Evolutionary conservation across 2,888 invertebrate genomes (phyloP).

Genomic region (Eurytoma adleriae): DNA sequence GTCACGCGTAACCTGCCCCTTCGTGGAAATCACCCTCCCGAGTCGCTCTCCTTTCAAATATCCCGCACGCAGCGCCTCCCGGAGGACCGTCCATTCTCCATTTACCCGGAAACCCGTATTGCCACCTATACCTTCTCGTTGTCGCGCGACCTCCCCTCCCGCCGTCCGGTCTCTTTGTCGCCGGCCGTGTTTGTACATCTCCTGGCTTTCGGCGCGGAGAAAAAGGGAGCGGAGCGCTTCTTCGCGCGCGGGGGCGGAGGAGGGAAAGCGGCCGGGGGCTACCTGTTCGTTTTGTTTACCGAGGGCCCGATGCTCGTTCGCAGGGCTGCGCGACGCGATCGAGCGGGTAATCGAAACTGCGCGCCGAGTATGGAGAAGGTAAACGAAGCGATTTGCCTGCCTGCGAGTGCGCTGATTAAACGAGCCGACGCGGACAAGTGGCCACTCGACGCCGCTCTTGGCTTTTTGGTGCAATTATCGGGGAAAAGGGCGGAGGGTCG

Average conservation of each 20-base stretch:
- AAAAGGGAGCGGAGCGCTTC: neutral
- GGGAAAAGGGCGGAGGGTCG: neutral
- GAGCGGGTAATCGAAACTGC: constrained; percentile 32
- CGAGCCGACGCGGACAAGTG: neutral
- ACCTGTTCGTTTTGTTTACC: constrained; percentile 50
- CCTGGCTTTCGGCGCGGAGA: neutral
- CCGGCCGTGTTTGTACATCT: constrained; percentile 40
- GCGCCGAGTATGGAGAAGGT: constrained; percentile 36
- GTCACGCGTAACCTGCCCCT: constrained; percentile 50
- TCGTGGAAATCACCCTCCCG: constrained; percentile 53
- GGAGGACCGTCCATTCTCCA: neutral
- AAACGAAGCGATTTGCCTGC: constrained; percentile 31
- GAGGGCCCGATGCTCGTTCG: constrained; percentile 29
- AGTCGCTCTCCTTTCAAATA: constrained; percentile 39
- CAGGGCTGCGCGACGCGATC: constrained; percentile 5
- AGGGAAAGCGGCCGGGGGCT: neutral
- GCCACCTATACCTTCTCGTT: constrained; percentile 32
- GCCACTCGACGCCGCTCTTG: constrained; percentile 14
- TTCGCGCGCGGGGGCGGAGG: neutral
- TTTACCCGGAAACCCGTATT: constrained; percentile 26
- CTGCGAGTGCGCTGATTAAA: neutral
- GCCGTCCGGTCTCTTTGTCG: constrained; percentile 28
- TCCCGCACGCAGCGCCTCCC: neutral
- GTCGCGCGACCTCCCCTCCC: neutral
- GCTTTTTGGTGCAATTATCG: neutral